Conservation (phyloP, 2,888 invertebrate species). For the Scaptodrosophila latifasciaeformis region DNA sequence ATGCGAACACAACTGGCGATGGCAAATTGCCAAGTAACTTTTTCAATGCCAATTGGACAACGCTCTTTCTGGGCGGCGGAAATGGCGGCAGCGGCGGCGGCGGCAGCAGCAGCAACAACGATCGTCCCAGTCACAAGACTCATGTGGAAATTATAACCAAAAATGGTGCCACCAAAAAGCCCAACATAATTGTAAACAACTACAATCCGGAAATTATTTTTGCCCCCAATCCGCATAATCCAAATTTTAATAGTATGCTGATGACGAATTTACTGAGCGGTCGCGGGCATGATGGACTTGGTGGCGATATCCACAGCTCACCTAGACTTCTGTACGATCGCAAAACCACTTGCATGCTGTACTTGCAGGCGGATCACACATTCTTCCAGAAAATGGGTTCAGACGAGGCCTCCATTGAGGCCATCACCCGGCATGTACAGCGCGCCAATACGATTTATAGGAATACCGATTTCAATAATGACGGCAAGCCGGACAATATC, state of each 20-base stretch:
- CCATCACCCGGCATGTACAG: constrained; percentile 95
- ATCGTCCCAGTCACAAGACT: constrained; percentile 80
- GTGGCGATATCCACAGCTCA: constrained; percentile 53
- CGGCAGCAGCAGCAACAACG: constrained; percentile 43
- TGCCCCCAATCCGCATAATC: constrained; percentile 71
- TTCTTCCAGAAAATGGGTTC: constrained; percentile 96
- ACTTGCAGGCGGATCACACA: constrained; percentile 96
- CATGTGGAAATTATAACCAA: constrained; percentile 82
- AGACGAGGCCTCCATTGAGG: constrained; percentile 95
- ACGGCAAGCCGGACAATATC: constrained; percentile 92
- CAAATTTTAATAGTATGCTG: constrained; percentile 72
- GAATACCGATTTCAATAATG: constrained; percentile 94
- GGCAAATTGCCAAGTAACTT: constrained; percentile 67
- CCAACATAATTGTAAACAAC: constrained; percentile 80
- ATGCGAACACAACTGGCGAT: constrained; percentile 34
- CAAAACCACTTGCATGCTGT: constrained; percentile 95
- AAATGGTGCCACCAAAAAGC: constrained; percentile 80
- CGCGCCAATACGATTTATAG: constrained; percentile 92
- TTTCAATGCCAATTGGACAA: constrained; percentile 72
- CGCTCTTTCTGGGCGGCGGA: constrained; percentile 53
- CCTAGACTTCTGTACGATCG: constrained; percentile 78
- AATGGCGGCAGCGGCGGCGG: constrained; percentile 36
- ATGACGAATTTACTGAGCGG: constrained; percentile 70
- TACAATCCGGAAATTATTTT: constrained; percentile 75
- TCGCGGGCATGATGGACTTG: constrained; percentile 48